These are phyloP conservation scores for Macrobrachium rosenbergii DNA, from an alignment of 1,140 invertebrate genomes.

Conservation along the genomic window DNA sequence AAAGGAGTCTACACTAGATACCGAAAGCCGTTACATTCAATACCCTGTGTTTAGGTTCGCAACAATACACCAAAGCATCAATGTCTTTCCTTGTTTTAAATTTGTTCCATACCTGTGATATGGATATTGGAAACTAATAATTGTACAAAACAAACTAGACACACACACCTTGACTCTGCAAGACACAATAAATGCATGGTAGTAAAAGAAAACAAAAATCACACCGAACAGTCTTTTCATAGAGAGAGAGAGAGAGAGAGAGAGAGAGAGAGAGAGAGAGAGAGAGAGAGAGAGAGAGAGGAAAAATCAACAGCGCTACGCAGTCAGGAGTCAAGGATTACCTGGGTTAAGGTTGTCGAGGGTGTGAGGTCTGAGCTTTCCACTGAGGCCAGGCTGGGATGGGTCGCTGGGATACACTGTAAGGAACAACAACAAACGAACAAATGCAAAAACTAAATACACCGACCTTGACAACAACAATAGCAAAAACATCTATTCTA, in stretches of 20 bases:
- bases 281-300: background rate
- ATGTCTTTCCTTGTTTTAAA: no score
- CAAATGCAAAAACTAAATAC: constrained; percentile 26
- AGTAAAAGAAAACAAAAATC: background rate
- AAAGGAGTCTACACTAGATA: no score
- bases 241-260: background rate
- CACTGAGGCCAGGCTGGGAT: constrained; percentile 36
- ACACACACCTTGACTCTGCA: no score
- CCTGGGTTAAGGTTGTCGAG: constrained; percentile 49
- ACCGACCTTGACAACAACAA: background rate
- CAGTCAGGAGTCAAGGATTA: constrained; percentile 9
- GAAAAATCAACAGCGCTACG: background rate
- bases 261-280: no score
- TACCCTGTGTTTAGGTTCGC: no score
- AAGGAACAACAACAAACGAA: constrained; percentile 43
- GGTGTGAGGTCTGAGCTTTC: constrained; percentile 42
- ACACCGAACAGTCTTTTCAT: background rate
- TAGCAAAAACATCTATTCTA: background rate
- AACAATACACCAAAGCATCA: no score
- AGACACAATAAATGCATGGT: background rate
- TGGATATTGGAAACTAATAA: no score
- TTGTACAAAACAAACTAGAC: no score
- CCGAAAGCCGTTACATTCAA: no score
- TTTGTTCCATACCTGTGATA: no score
- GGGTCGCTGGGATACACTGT: constrained; percentile 49